Evolutionary conservation across 2,113 vertebrate genomes (phyloP).

Genomic region (Leucopsar rothschildi): DNA sequence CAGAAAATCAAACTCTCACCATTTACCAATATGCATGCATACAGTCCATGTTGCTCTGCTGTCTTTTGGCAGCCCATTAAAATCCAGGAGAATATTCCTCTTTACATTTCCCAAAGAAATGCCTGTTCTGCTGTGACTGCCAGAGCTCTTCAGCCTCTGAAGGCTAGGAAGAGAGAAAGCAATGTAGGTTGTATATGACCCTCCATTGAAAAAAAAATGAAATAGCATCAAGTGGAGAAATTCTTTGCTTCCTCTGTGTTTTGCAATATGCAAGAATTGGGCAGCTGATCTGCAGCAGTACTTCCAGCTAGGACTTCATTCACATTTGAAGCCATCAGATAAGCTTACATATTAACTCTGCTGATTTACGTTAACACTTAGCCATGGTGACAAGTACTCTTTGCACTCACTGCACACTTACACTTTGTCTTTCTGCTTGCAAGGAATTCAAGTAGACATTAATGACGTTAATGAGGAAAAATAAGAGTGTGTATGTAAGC

Average conservation of each 20-base stretch:
- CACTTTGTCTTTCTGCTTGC: slow-evolving; percentile 45
- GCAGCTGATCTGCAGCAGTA: background rate
- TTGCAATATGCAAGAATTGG: background rate
- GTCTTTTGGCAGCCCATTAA: background rate
- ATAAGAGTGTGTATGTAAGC: background rate
- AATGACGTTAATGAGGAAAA: slow-evolving; percentile 45
- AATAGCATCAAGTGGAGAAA: background rate
- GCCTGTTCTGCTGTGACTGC: background rate
- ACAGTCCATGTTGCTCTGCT: background rate
- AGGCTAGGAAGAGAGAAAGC: background rate
- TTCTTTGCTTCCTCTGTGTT: background rate
- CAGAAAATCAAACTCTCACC: background rate
- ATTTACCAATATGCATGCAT: background rate
- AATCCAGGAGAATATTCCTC: background rate
- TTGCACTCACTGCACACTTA: slow-evolving; percentile 21
- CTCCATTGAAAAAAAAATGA: background rate
- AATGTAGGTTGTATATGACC: background rate
- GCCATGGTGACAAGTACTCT: slow-evolving; percentile 22
- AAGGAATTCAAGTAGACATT: slow-evolving; percentile 33
- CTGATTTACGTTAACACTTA: slow-evolving; percentile 40
- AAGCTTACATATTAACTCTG: slow-evolving; percentile 53
- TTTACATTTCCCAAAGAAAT: background rate
- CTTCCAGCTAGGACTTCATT: background rate
- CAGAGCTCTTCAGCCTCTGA: background rate
- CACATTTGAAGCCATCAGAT: background rate